Conservation (phyloP, 2,888 invertebrate species). For the Bimastos eiseni region DNA sequence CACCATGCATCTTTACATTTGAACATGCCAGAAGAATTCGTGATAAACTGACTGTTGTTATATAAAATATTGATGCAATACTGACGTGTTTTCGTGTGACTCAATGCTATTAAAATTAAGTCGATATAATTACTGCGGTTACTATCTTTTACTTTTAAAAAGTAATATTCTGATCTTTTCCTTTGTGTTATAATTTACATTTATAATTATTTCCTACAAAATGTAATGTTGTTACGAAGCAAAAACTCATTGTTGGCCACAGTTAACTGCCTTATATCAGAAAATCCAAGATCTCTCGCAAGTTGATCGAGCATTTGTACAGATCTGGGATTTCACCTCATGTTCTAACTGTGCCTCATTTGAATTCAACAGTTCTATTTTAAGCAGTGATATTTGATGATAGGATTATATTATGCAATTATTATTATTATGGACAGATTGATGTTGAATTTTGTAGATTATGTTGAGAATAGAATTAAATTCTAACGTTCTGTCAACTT, state of each 20-base stretch:
- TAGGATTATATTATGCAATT: neutral
- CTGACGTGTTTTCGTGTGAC: neutral
- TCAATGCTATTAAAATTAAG: neutral
- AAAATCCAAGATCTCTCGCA: neutral
- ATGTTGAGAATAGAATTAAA: neutral
- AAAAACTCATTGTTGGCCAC: neutral
- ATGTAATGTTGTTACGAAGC: neutral
- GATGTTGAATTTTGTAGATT: neutral
- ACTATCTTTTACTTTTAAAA: neutral
- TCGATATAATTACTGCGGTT: neutral
- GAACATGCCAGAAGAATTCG: neutral
- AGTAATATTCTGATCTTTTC: neutral
- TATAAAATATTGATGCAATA: neutral
- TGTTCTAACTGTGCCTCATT: neutral
- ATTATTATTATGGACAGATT: neutral
- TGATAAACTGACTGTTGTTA: neutral
- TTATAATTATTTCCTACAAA: neutral
- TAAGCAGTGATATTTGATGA: neutral
- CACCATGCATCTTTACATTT: neutral
- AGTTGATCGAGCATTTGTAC: neutral
- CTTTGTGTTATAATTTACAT: neutral
- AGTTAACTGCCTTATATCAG: neutral
- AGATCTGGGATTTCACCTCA: conserved; percentile 6
- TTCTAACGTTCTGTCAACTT: neutral
- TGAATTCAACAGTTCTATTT: neutral